phyloP scores from a whole-genome alignment of 1,140 invertebrate species.

The Saccostrea echinata region DNA sequence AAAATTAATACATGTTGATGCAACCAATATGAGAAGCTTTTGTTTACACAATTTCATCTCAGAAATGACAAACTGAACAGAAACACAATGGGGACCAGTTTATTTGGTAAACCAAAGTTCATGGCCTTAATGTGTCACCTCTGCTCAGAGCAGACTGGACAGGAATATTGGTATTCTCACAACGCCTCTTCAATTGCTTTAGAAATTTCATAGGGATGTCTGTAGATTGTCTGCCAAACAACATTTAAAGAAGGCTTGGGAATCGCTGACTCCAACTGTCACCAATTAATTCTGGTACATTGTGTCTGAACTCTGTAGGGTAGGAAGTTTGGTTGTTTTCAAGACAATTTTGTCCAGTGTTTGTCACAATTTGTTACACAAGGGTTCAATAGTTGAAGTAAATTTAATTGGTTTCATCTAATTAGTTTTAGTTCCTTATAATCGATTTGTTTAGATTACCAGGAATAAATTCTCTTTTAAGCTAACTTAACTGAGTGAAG shows the following conservation, averaged over 20 bases:
- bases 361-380: neutral
- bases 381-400: slow-evolving; percentile 12
- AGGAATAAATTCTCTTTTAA: neutral
- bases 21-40: too few relatives aligned
- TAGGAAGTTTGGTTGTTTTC: neutral
- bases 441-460: neutral
- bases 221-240: neutral
- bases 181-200: neutral
- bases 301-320: neutral
- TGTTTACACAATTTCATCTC: too few relatives aligned
- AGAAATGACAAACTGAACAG: too few relatives aligned
- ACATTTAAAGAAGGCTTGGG: neutral
- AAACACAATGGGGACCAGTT: neutral
- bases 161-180: slow-evolving; percentile 8
- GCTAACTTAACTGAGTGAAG: neutral
- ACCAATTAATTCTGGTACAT: neutral
- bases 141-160: neutral
- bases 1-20: too few relatives aligned
- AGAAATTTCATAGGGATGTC: neutral
- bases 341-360: neutral
- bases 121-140: neutral
- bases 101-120: neutral
- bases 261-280: neutral
- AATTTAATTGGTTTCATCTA: neutral
- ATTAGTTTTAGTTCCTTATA: neutral